Conservation (phyloP, 2,888 invertebrate species). For the Leucozona laternaria region DNA sequence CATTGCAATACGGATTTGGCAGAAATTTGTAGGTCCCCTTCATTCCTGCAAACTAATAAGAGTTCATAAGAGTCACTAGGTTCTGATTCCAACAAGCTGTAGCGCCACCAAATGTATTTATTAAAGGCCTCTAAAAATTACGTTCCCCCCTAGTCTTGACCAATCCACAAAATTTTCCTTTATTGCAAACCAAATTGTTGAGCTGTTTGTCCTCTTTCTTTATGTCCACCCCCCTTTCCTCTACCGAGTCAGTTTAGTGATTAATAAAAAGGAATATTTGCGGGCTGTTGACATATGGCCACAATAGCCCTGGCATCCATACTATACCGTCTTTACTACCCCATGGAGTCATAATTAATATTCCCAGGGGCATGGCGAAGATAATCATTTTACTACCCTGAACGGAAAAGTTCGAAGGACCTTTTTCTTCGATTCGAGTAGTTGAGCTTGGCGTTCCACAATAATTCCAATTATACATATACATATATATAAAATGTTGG, state of each 20-base stretch:
- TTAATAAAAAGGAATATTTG: slow-evolving; percentile 72
- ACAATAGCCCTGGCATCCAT: slow-evolving; percentile 41
- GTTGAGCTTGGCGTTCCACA: slow-evolving; percentile 47
- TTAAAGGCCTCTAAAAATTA: not conserved
- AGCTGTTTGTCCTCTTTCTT: slow-evolving; percentile 31
- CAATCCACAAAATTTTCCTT: slow-evolving; percentile 24
- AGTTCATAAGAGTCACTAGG: too few relatives aligned
- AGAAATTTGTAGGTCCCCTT: too few relatives aligned
- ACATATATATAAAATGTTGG: not conserved
- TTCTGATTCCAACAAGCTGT: too few relatives aligned
- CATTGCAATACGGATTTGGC: too few relatives aligned
- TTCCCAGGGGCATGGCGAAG: slow-evolving; percentile 68
- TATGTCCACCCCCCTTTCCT: too few relatives aligned
- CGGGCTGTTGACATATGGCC: slow-evolving; percentile 71
- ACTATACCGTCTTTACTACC: slow-evolving; percentile 19
- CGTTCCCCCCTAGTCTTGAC: not conserved
- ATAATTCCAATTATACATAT: not conserved
- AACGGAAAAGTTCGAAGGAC: slow-evolving; percentile 41
- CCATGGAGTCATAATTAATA: slow-evolving; percentile 70
- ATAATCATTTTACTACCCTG: slow-evolving; percentile 56
- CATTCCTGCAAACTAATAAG: too few relatives aligned
- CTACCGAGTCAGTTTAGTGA: slow-evolving; percentile 34
- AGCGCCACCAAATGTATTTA: too few relatives aligned
- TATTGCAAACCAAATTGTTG: slow-evolving; percentile 41
- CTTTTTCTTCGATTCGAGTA: slow-evolving; percentile 57